phyloP scores from a whole-genome alignment of 2,113 vertebrate species.

The Amblyornis subalaris region DNA sequence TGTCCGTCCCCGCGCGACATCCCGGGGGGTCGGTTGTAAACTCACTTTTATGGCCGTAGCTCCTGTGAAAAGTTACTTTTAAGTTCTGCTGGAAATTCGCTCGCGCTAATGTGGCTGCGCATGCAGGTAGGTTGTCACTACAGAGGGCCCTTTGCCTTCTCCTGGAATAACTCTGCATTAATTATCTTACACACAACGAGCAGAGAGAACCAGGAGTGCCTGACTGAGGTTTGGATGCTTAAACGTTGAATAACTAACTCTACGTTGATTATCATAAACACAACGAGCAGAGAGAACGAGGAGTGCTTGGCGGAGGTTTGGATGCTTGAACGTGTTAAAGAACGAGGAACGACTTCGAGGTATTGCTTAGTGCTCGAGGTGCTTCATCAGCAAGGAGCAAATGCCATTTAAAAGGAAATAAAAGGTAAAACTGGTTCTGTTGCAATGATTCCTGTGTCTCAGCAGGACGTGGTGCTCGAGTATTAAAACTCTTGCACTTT shows the following conservation, averaged over 20 bases:
- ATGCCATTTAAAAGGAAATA: not conserved
- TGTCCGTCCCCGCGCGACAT: not conserved
- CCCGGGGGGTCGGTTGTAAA: not conserved
- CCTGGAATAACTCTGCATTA: not conserved
- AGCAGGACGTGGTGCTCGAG: not conserved
- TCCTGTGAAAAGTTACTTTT: not conserved
- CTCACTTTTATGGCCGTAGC: not conserved
- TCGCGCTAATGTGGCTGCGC: not conserved
- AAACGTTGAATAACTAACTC: not conserved
- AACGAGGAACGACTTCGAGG: not conserved
- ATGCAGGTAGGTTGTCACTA: not conserved
- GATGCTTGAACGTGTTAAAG: not conserved
- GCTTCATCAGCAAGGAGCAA: not conserved
- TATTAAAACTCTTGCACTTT: not conserved
- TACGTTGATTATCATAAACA: rapidly evolving
- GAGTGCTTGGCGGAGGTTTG: not conserved
- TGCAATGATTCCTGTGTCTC: not conserved
- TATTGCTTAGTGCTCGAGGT: not conserved
- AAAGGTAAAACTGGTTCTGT: not conserved
- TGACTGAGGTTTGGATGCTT: not conserved
- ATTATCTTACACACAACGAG: rapidly evolving
- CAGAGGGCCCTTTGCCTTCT: not conserved
- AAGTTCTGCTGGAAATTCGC: not conserved
- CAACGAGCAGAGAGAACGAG: not conserved
- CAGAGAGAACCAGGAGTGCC: not conserved